Evolutionary conservation across 2,888 invertebrate genomes (phyloP), one percentile per base, ranked within the genome.

Genomic region (Agrypnus murinus): DNA sequence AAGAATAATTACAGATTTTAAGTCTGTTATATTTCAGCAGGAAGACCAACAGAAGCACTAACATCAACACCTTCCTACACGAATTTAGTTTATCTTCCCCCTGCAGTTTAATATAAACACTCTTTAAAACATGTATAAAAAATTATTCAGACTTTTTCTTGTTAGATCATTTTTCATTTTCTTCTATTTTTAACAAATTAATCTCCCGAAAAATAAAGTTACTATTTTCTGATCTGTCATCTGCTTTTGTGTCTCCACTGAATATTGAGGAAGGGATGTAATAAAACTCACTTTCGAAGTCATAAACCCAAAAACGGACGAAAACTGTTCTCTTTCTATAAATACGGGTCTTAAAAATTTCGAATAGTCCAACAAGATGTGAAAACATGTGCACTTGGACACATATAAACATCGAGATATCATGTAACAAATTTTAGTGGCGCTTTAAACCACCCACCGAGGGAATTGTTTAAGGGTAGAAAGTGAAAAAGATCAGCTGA

Each of bases 21-120:
- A 19, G 76, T 77, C 77, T 75, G 76, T 74, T 66, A 59, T 66
- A 59, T 66, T 66, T 66, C 66, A 66, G 55, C 50, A 25, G 25
- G 32, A 25, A 38, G 48, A 15, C 53, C 40, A 66, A 48, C 58
- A 57, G 59, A 38, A 73, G 76, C 77, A 72, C 66, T 77, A 77
- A 69, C 76, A 77, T 80, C 77, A 78, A 78, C 81, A 81, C 81
- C 80, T 81, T 77, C 74, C 75, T 77, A 79, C 78, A 78, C 79
- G 72, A 80, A 76, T 75, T 77, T 77, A 71, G 72, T 77, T 76
- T 57, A 55, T 45, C 77, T 77, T 78, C 77, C 77, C 75, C 77
- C 77, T 74, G 73, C 75, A 69, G 77, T 73, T 73, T 78, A 75
- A 68, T 66, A 71, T 81, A 81, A 81, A 81, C 81, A 80, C 76